Evolutionary conservation across 1,140 invertebrate genomes (phyloP).

Genomic region (Drosophila pectinifera): DNA sequence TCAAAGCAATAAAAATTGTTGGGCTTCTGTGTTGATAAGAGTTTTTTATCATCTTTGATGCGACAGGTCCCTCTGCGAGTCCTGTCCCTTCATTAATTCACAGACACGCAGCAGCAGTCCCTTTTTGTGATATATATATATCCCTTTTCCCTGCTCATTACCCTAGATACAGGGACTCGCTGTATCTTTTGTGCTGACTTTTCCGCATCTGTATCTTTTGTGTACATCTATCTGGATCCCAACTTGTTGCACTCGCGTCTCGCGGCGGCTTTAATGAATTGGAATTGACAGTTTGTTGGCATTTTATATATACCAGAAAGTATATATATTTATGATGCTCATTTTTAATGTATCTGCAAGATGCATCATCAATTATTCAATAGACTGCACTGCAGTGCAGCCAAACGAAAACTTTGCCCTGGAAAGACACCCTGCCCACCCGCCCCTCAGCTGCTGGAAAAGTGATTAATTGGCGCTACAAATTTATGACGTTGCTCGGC

Average conservation of each 20-base stretch:
- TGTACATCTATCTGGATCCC: conserved; percentile 22
- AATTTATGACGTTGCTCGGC: conserved; percentile 75
- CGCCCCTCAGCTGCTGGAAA: conserved; percentile 3
- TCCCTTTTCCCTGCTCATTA: conserved; percentile 54
- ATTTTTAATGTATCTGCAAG: conserved; percentile 58
- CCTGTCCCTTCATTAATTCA: conserved; percentile 72
- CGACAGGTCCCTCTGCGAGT: conserved; percentile 7
- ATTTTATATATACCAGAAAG: conserved; percentile 17
- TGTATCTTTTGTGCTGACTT: conserved; percentile 49
- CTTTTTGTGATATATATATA: conserved; percentile 15
- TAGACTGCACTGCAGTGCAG: conserved; percentile 61
- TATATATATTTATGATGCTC: conserved; percentile 12
- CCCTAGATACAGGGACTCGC: conserved; percentile 46
- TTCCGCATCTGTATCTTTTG: conserved; percentile 21
- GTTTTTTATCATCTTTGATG: conserved; percentile 47
- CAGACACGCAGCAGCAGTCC: conserved; percentile 47
- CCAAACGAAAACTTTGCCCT: conserved; percentile 52
- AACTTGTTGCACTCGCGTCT: conserved; percentile 63
- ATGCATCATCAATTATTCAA: conserved; percentile 73
- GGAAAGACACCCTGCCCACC: no score
- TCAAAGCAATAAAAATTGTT: conserved; percentile 81
- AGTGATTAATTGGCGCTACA: conserved; percentile 83
- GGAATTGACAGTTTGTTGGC: conserved; percentile 59
- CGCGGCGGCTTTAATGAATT: conserved; percentile 48
- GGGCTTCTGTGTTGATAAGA: conserved; percentile 66